Evolutionary conservation across 2,888 invertebrate genomes (phyloP).

Genomic region (Encarsia formosa): DNA sequence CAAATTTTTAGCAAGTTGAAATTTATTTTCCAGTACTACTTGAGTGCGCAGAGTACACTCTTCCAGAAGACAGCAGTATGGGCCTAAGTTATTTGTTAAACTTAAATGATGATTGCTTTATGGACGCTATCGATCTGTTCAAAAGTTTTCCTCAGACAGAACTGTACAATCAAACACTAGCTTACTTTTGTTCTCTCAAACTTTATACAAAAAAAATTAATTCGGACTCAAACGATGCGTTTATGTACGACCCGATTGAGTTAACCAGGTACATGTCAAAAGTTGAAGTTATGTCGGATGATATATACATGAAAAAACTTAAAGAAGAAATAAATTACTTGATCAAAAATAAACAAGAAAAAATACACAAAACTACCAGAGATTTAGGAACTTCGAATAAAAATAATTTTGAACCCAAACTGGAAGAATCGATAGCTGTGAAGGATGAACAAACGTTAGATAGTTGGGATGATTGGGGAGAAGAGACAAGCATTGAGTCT

Average conservation of each 20-base stretch:
- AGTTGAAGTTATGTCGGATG: no score
- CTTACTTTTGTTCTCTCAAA: slow-evolving; percentile 42
- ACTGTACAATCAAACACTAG: slow-evolving; percentile 38
- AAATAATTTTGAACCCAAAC: no score
- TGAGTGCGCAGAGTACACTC: slow-evolving; percentile 51
- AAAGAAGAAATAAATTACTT: slow-evolving; percentile 8
- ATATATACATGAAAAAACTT: slow-evolving; percentile 3
- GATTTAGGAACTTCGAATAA: no score
- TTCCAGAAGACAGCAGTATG: slow-evolving; percentile 54
- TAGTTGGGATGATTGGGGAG: neutral
- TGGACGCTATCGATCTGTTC: slow-evolving; percentile 36
- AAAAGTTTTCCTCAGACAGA: slow-evolving; percentile 37
- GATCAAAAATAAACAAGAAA: slow-evolving; percentile 1
- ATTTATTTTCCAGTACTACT: slow-evolving; percentile 49
- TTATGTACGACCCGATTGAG: slow-evolving; percentile 38
- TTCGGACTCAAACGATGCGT: slow-evolving; percentile 31
- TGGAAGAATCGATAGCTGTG: no score
- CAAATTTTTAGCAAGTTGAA: slow-evolving; percentile 3
- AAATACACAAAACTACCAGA: no score
- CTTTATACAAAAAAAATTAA: slow-evolving; percentile 32
- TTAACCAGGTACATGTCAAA: slow-evolving; percentile 36
- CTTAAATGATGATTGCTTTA: slow-evolving; percentile 40
- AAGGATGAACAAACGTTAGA: no score
- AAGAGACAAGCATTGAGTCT: no score
- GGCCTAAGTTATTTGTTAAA: slow-evolving; percentile 55